phyloP scores from a whole-genome alignment of 2,888 invertebrate genomes.

The Dryocosmus kuriphilus region DNA sequence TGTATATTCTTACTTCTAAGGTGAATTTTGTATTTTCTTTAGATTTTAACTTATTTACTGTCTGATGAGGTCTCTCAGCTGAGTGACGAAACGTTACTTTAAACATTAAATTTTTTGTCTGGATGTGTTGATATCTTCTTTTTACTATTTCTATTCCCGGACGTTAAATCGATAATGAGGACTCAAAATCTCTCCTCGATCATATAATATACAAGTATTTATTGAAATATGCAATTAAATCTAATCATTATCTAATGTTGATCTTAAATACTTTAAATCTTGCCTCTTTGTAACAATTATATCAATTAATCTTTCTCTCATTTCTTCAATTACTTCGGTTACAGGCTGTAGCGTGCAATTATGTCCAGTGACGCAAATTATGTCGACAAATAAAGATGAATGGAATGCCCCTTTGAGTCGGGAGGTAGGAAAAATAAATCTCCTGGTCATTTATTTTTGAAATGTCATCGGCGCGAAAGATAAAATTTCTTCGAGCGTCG shows the following conservation, averaged over 20 bases:
- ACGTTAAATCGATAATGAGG: too few species aligned
- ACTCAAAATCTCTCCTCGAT: too few species aligned
- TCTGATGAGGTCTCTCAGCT: too few species aligned
- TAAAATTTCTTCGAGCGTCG: conserved; percentile 38
- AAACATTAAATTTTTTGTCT: too few species aligned
- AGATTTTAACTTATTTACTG: too few species aligned
- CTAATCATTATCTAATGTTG: not conserved
- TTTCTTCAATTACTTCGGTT: conserved; percentile 28
- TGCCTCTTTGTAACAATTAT: not conserved
- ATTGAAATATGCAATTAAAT: not conserved
- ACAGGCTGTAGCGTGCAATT: conserved; percentile 6
- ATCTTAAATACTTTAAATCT: not conserved
- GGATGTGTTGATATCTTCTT: too few species aligned
- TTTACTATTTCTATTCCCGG: too few species aligned
- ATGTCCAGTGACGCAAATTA: conserved; percentile 35
- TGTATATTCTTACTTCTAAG: too few species aligned
- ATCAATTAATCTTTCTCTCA: not conserved
- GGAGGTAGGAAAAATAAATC: conserved; percentile 38
- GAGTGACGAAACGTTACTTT: too few species aligned
- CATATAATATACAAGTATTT: too few species aligned
- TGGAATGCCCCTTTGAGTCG: conserved; percentile 17
- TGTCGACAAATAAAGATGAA: conserved; percentile 41
- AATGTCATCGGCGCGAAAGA: conserved; percentile 39
- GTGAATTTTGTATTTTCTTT: too few species aligned
- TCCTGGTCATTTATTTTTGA: conserved; percentile 34